Conservation (phyloP, 2,797 vertebrate genomes). For the Hybognathus amarus region DNA sequence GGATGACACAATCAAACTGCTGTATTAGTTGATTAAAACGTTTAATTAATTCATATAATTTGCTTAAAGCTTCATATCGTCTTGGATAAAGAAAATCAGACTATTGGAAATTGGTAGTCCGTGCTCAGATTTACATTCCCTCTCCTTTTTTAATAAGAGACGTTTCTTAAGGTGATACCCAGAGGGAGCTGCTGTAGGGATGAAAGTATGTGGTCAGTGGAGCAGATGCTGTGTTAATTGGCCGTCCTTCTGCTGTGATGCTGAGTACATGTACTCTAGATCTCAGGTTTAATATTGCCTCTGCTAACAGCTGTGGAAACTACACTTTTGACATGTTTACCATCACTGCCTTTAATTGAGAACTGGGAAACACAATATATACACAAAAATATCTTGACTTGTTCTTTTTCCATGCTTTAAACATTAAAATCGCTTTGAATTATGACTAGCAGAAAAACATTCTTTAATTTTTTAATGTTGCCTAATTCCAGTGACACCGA, state of each 20-base stretch:
- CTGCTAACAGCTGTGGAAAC: conserved; percentile 56
- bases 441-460: not conserved
- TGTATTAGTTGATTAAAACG: not conserved
- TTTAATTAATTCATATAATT: not conserved
- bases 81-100: not conserved
- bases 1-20: not conserved
- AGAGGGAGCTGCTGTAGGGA: conserved; percentile 35
- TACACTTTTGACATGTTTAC: conserved; percentile 57
- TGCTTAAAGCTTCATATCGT: not conserved
- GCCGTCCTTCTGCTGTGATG: conserved; percentile 48
- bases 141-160: conserved; percentile 6
- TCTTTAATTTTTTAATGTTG: not conserved
- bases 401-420: not conserved
- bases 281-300: conserved; percentile 58
- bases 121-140: not conserved
- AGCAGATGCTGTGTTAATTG: conserved; percentile 62
- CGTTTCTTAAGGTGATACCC: not conserved
- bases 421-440: not conserved
- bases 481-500: too few species aligned
- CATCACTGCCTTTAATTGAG: conserved; percentile 56
- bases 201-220: conserved; percentile 49
- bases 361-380: conserved; percentile 29
- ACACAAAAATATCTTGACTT: too few species aligned
- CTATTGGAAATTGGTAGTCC: conserved; percentile 1
- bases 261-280: conserved; percentile 55